Base-by-base conservation (phyloP, 1,140 invertebrate genomes). In the Drosophila parabipectinata region DNA sequence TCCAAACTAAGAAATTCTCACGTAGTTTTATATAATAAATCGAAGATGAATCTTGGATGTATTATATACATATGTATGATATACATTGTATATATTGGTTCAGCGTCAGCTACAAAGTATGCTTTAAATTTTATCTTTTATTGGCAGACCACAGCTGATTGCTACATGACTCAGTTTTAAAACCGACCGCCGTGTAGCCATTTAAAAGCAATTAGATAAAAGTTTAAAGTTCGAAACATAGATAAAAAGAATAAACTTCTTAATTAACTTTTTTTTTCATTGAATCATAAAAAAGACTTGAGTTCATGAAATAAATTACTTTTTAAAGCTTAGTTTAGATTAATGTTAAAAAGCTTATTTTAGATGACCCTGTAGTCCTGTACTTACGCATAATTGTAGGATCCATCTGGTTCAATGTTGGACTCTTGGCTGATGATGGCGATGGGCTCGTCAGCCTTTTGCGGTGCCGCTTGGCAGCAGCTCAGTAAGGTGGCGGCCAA, bases 361-460 rank as follows among this genome's bases (percentile, higher is more conserved):
- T 41, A 34, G 4, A 2, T 37, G 10, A 37, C 34, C 34, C 12
- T 0, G 15, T 45, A 84, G 77, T 90, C 34, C 3, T 0, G 21
- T 41, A 84, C 81, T 90, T 61, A 75, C 75, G 93, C 94, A 92
- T 94, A 95, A 84, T 93, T 92, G 72, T 95, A 95, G 34, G 93
- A 93, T 53, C 95, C 95, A 90, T 95, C 95, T 4, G 94, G 93
- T 75, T 94, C 94, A 53, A 94, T 93, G 69, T 95, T 94, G 54
- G 94, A 95, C 54, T 94, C 94, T 82, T 95, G 94, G 71, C 93
- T 94, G 14, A 95, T 92, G 60, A 95, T 95, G 50, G 93, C 93
- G 74, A 94, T 94, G 1, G 93, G 93, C 51, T 94, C 93, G 3
- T 85, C 90, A 44, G 92, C 88, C 37, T 92, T 93, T 89, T 93